These are phyloP conservation scores for Zoanthus sociatus DNA, from an alignment of 92 coral and sea anemone genomes.

Conservation along the genomic window DNA sequence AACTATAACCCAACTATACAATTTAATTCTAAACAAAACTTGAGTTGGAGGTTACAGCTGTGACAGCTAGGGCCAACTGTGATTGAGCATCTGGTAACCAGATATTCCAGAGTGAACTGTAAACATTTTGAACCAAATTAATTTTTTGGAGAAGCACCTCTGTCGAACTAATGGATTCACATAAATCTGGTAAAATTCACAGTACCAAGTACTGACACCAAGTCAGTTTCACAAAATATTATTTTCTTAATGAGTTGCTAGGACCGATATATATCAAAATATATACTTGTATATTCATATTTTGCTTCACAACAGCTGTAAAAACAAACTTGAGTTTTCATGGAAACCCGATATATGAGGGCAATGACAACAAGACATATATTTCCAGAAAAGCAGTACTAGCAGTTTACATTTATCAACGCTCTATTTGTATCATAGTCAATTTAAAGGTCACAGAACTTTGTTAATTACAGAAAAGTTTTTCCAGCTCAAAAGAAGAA, in stretches of 20 bases:
- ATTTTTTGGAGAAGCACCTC: constrained; percentile 14
- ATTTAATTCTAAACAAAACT: constrained; percentile 16
- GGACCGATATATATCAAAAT: constrained; percentile 15
- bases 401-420: neutral
- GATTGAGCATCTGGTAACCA: constrained; percentile 15
- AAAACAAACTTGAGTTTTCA: constrained; percentile 37
- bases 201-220: constrained; percentile 30
- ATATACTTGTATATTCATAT: too few species aligned
- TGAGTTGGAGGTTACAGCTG: constrained; percentile 3
- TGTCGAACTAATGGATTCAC: constrained; percentile 26
- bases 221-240: constrained; percentile 19
- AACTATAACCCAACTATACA: constrained; percentile 20
- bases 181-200: constrained; percentile 28
- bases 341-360: constrained; percentile 4
- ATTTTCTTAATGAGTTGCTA: constrained; percentile 15
- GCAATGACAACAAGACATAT: constrained; percentile 15
- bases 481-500: constrained; percentile 9
- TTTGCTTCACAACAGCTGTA: constrained; percentile 9
- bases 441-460: constrained; percentile 11
- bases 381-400: constrained; percentile 17
- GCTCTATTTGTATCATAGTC: constrained; percentile 9
- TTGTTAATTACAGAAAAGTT: constrained; percentile 7
- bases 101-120: constrained; percentile 13
- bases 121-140: constrained; percentile 13
- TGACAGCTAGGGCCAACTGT: constrained; percentile 5